Evolutionary conservation across 2,888 invertebrate species (phyloP).

Genomic region (Busseola fusca): DNA sequence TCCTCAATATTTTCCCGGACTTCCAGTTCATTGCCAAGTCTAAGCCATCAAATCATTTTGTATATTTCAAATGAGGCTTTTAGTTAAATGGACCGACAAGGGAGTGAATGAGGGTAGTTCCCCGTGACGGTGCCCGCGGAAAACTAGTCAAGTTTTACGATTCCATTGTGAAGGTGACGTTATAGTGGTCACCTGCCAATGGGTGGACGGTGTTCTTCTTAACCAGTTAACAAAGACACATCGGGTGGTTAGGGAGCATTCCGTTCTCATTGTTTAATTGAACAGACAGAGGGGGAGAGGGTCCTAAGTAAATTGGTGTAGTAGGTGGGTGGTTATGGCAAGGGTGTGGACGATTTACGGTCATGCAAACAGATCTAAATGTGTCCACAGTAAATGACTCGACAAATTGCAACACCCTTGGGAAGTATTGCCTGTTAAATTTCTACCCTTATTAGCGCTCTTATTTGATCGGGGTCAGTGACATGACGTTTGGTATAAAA

Average conservation of each 20-base stretch:
- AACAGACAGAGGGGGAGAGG: conserved; percentile 52
- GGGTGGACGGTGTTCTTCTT: conserved; percentile 69
- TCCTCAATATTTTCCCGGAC: conserved; percentile 57
- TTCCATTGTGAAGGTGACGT: conserved; percentile 81
- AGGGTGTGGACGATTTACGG: conserved; percentile 85
- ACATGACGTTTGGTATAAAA: conserved; percentile 64
- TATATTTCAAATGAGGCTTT: conserved; percentile 60
- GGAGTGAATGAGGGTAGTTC: conserved; percentile 69
- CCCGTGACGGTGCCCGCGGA: conserved; percentile 69
- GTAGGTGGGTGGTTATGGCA: conserved; percentile 71
- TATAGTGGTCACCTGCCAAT: conserved; percentile 80
- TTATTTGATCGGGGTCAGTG: conserved; percentile 70
- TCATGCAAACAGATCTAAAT: conserved; percentile 84
- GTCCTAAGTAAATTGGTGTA: conserved; percentile 70
- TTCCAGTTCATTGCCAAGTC: conserved; percentile 57
- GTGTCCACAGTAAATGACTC: conserved; percentile 80
- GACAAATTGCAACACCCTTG: conserved; percentile 83
- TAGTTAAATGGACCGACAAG: conserved; percentile 42
- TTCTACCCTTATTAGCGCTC: conserved; percentile 74
- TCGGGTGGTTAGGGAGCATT: conserved; percentile 44
- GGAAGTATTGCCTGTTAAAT: conserved; percentile 77
- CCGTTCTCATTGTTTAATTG: conserved; percentile 42
- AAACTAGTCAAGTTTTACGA: conserved; percentile 80
- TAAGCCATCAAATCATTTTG: conserved; percentile 59
- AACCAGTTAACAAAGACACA: conserved; percentile 71